Percentiles rank a stretch among this genome's conserved stretches.
phyloP scores from a whole-genome alignment of 2,888 invertebrate genomes.

The Orthosia gothica region DNA sequence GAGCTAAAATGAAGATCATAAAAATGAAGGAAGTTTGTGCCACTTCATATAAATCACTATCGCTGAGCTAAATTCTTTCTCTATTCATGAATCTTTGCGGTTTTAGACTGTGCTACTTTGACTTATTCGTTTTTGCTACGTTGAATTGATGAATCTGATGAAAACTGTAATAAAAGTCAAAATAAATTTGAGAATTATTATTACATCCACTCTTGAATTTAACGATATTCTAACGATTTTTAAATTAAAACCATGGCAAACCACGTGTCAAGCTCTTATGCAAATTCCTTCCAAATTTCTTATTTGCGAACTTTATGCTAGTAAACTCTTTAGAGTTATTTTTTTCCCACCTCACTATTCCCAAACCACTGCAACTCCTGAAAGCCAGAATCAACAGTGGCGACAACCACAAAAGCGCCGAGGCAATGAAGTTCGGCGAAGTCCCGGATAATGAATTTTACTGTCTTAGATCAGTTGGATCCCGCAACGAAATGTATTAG shows the following conservation, averaged over 20 bases:
- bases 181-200: not conserved
- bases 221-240: not conserved
- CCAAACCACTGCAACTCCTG: too few species aligned
- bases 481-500: too few species aligned
- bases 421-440: too few species aligned
- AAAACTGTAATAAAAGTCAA: not conserved
- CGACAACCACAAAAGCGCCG: too few species aligned
- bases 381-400: too few species aligned
- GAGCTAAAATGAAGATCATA: slow-evolving; percentile 46
- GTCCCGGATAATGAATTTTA: too few species aligned
- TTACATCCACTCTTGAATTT: not conserved
- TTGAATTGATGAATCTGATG: slow-evolving; percentile 39
- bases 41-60: slow-evolving; percentile 50
- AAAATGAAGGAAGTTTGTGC: slow-evolving; percentile 41
- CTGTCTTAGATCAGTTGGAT: too few species aligned
- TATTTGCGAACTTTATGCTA: not conserved
- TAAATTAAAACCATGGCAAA: not conserved
- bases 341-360: too few species aligned
- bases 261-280: too few species aligned
- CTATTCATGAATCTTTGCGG: slow-evolving; percentile 28
- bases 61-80: slow-evolving; percentile 42
- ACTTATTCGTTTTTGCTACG: slow-evolving; percentile 25
- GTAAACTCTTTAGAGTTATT: not conserved
- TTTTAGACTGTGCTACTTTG: slow-evolving; percentile 38
- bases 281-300: too few species aligned